Evolutionary conservation across 2,113 vertebrate genomes (phyloP).

Genomic region (Brachirus orientalis): DNA sequence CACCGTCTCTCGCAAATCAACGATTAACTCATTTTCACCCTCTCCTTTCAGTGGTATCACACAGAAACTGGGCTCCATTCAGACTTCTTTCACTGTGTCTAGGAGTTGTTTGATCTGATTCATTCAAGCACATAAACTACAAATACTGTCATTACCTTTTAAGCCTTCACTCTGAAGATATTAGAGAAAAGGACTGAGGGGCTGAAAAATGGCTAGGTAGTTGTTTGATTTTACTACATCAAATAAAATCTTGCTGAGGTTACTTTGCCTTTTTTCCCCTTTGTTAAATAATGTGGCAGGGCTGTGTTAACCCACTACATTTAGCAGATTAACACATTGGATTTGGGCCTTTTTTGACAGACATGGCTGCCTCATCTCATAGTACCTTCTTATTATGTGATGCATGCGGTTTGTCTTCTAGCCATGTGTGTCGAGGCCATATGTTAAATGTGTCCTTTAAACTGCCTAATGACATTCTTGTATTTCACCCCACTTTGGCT

Average conservation of each 20-base stretch:
- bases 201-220: conserved; percentile 53
- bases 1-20: conserved; percentile 1
- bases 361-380: conserved; percentile 44
- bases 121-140: conserved; percentile 67
- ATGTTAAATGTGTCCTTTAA: conserved; percentile 40
- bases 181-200: conserved; percentile 40
- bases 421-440: conserved; percentile 23
- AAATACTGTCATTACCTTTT: conserved; percentile 51
- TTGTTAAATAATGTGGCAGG: conserved; percentile 36
- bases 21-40: conserved; percentile 15
- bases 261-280: conserved; percentile 52
- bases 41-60: not conserved
- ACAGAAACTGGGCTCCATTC: conserved; percentile 59
- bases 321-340: conserved; percentile 46
- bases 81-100: conserved; percentile 62
- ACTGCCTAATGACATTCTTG: conserved; percentile 38
- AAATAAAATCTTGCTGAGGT: conserved; percentile 65
- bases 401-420: conserved; percentile 53
- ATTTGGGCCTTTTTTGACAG: conserved; percentile 51
- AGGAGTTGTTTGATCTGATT: conserved; percentile 52
- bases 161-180: conserved; percentile 50
- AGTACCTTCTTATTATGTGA: conserved; percentile 52
- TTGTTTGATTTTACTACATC: conserved; percentile 68
- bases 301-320: conserved; percentile 36
- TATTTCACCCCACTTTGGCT: conserved; percentile 33